These are phyloP conservation scores for Neolamprologus sp. DNA, from an alignment of 2,113 vertebrate species.

Conservation along the genomic window DNA sequence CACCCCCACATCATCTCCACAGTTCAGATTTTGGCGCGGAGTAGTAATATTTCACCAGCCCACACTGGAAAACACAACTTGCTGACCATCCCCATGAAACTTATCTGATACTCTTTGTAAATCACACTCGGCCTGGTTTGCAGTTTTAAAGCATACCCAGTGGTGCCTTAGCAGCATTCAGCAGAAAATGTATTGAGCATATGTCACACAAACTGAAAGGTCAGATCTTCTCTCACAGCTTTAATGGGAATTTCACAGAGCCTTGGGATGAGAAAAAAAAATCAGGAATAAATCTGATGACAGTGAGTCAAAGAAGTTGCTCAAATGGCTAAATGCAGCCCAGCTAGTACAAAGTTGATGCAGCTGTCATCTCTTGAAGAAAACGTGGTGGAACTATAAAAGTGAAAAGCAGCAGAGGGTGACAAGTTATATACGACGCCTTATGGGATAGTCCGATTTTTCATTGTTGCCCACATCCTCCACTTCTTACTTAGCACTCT, in stretches of 20 bases:
- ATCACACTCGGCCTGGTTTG: neutral
- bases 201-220: neutral
- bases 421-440: neutral
- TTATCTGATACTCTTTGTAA: conserved; percentile 11
- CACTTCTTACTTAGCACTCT: neutral
- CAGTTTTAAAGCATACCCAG: conserved; percentile 1
- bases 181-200: conserved; percentile 1
- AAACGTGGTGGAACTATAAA: neutral
- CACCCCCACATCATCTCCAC: neutral
- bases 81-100: neutral
- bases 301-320: neutral
- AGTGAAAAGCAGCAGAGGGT: neutral
- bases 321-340: neutral
- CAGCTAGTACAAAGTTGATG: neutral
- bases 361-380: neutral
- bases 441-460: neutral
- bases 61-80: conserved; percentile 29
- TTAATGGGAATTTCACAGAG: neutral
- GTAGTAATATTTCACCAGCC: conserved; percentile 28
- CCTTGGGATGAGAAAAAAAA: neutral
- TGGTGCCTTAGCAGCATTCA: neutral
- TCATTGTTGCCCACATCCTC: neutral
- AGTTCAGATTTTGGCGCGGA: neutral
- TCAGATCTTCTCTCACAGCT: neutral
- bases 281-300: neutral